Percentiles rank a stretch among this genome's conserved stretches.
Evolutionary conservation across 2,888 invertebrate species (phyloP).

Genomic region (Nephrocerus scutellatus): DNA sequence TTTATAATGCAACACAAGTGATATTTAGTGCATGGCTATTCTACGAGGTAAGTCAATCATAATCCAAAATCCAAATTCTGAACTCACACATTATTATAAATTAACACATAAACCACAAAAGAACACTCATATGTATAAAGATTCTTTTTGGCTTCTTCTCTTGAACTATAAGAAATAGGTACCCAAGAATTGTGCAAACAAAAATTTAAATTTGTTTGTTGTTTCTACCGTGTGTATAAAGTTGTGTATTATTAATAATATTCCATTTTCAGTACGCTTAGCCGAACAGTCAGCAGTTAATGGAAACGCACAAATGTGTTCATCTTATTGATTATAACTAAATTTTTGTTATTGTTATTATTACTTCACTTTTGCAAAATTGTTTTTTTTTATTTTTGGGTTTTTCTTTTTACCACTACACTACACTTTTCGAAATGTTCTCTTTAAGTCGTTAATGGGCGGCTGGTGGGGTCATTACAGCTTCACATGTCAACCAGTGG

Average conservation of each 20-base stretch:
- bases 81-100: too few species aligned
- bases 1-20: slow-evolving; percentile 84
- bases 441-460: slow-evolving; percentile 71
- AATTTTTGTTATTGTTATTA: slow-evolving; percentile 21
- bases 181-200: too few species aligned
- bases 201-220: too few species aligned
- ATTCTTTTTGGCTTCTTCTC: slow-evolving; percentile 9
- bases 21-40: slow-evolving; percentile 84
- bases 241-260: too few species aligned
- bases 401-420: slow-evolving; percentile 29
- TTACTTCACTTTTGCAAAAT: slow-evolving; percentile 21
- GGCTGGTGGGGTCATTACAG: slow-evolving; percentile 89
- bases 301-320: too few species aligned
- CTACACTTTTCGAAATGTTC: slow-evolving; percentile 21
- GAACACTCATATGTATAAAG: too few species aligned
- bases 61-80: too few species aligned
- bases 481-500: slow-evolving; percentile 84
- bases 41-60: slow-evolving; percentile 77
- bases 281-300: too few species aligned
- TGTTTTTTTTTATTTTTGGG: slow-evolving; percentile 27
- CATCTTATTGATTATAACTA: slow-evolving; percentile 10
- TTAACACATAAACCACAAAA: too few species aligned
- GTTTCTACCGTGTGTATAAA: too few species aligned
- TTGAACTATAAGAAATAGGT: too few species aligned
- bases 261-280: too few species aligned